These are phyloP conservation scores for Caprella mutica DNA, from an alignment of 2,888 invertebrate species.

Conservation along the genomic window DNA sequence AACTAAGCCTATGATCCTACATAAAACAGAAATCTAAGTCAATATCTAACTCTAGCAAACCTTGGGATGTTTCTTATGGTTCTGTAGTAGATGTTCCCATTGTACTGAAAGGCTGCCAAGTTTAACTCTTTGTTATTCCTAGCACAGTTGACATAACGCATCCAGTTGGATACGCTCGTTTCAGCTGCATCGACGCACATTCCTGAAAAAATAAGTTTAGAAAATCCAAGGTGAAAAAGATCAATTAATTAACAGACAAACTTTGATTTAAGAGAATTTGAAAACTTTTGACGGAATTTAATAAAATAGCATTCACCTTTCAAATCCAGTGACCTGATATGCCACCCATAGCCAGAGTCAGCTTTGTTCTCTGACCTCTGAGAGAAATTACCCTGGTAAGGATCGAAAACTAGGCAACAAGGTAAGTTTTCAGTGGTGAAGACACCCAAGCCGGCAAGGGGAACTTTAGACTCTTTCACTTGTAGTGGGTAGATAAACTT, in stretches of 20 bases:
- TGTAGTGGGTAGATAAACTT: too few species aligned
- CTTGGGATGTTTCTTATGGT: conserved; percentile 1
- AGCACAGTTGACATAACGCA: conserved; percentile 50
- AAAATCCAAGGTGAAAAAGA: too few species aligned
- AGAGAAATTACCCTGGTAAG: conserved; percentile 36
- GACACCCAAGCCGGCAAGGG: conserved; percentile 39
- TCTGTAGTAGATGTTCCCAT: conserved; percentile 47
- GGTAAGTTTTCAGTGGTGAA: conserved; percentile 37
- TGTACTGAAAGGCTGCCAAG: conserved; percentile 48
- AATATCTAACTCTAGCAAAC: too few species aligned
- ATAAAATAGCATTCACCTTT: too few species aligned
- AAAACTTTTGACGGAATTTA: too few species aligned
- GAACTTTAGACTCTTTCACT: conserved; percentile 38
- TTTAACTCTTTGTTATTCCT: conserved; percentile 47
- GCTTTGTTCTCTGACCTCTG: not conserved
- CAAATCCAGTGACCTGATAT: too few species aligned
- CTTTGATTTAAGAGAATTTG: too few species aligned
- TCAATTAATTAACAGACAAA: too few species aligned
- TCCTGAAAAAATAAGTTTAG: too few species aligned
- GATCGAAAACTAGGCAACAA: conserved; percentile 39
- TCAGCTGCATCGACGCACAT: conserved; percentile 45
- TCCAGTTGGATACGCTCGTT: conserved; percentile 46
- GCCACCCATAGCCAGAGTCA: conserved; percentile 8
- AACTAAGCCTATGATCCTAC: too few species aligned
- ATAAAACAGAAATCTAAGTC: too few species aligned